These are phyloP conservation scores for Oxyteleia sp. DNA, from an alignment of 2,888 invertebrate species.

Conservation along the genomic window DNA sequence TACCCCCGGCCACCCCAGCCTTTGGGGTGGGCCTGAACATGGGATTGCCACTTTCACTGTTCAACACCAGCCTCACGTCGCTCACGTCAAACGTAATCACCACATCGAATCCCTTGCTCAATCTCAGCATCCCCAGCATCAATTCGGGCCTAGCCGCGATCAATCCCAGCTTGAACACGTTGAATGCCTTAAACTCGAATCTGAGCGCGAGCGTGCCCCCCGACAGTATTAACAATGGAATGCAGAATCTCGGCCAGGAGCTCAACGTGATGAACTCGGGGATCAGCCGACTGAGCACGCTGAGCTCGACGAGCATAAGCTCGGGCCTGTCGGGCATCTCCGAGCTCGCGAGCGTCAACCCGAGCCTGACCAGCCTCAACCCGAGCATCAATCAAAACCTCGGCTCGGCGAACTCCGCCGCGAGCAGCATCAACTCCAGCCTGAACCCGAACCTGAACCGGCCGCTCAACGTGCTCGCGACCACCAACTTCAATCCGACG, in stretches of 20 bases:
- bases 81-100: constrained; percentile 87
- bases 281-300: constrained; percentile 83
- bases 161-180: constrained; percentile 85
- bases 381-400: constrained; percentile 84
- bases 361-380: constrained; percentile 81
- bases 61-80: constrained; percentile 86
- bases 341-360: constrained; percentile 67
- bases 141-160: constrained; percentile 86
- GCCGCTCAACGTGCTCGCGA: constrained; percentile 82
- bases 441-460: constrained; percentile 80
- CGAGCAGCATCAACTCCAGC: constrained; percentile 81
- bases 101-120: constrained; percentile 87
- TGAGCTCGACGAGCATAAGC: constrained; percentile 84
- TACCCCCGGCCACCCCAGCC: constrained; percentile 88
- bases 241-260: constrained; percentile 85
- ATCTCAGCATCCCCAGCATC: constrained; percentile 85
- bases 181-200: constrained; percentile 85
- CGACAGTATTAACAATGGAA: constrained; percentile 83
- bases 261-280: constrained; percentile 84
- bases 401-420: constrained; percentile 81
- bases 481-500: constrained; percentile 80
- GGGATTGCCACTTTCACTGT: constrained; percentile 87
- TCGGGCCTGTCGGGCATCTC: constrained; percentile 83
- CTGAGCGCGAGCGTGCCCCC: constrained; percentile 84
- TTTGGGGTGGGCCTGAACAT: constrained; percentile 88